Base-by-base conservation (phyloP, 2,797 vertebrate genomes). In the Helicolenus hilgendorfi region DNA sequence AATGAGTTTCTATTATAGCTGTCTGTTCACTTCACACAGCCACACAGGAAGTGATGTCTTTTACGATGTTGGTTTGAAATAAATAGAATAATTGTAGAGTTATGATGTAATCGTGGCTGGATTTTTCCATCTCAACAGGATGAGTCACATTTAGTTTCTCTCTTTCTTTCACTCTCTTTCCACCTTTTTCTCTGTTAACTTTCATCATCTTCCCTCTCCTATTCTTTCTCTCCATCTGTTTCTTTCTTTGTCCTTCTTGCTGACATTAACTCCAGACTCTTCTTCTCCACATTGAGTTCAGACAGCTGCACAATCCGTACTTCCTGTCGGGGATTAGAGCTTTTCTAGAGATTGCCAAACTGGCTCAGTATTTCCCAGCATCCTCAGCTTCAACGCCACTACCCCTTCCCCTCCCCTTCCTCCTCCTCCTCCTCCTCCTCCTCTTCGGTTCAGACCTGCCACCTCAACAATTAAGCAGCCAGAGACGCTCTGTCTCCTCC, bases 401-500 rank as follows among this genome's bases (percentile, higher is more conserved):
- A 20, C n/a, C 65, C 33, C 33, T 11, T 31, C 24, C 18, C 4
- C 31, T 15, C 18, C 41, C 49, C 68, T 56, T 62, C 22, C 14
- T 10, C 26, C 72, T 81, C 90, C 83, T 64, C 72, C 81, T 79
- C 55, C 60, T 81, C 90, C 83, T 64, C 74, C 82, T 38, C 36
- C 58, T 35, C 56, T 64, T 82, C 9, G 3, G 80, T 55, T 75
- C 74, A 90, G 83, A 83, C 77, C 64, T 92, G 82, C 93, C 94
- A 93, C 91, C 91, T 96, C 90, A 89, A 92, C 90, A 92, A 85
- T 91, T 26, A 81, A 24, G 26, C 81, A 68, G 53, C 72, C 81
- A 38, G 62, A 70, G 76, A 78, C 35, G 3, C 70, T 72, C 13
- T 7, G 79, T 75, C 60, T 87, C 69, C 5, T 4, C 72, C 55